Evolutionary conservation across 37 sponge, comb jelly and placozoan genomes (phyloP).

Genomic region (Sycon ciliatum): DNA sequence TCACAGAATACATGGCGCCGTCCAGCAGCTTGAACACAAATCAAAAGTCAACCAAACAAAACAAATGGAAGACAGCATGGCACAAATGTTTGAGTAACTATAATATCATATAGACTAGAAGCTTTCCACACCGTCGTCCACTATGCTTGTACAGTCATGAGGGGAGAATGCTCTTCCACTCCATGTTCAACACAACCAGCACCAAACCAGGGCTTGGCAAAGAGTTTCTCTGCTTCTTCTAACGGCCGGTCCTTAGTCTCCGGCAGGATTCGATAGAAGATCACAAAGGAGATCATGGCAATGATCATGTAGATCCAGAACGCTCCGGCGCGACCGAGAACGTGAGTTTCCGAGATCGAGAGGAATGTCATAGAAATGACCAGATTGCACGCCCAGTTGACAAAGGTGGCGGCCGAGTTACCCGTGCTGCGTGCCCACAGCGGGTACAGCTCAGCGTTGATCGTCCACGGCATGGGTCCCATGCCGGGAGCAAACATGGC

Average conservation of each 20-base stretch:
- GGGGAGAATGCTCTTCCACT: too few species aligned
- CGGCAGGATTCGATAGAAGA: slow-evolving; percentile 61
- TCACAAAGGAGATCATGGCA: slow-evolving; percentile 43
- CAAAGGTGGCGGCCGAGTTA: slow-evolving; percentile 58
- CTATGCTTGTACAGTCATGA: too few species aligned
- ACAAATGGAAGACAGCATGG: too few species aligned
- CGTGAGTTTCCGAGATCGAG: slow-evolving; percentile 25
- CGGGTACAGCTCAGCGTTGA: slow-evolving; percentile 93
- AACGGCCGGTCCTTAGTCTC: slow-evolving; percentile 66
- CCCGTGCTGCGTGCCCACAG: slow-evolving; percentile 80
- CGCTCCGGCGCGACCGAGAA: slow-evolving; percentile 47
- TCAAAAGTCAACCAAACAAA: too few species aligned
- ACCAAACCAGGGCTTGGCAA: slow-evolving; percentile 45
- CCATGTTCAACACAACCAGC: too few species aligned
- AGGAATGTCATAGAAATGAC: slow-evolving; percentile 79
- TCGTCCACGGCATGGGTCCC: slow-evolving; percentile 89
- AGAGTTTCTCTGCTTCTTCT: slow-evolving; percentile 63
- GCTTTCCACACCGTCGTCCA: too few species aligned
- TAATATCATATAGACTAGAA: too few species aligned
- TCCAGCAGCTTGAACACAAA: too few species aligned
- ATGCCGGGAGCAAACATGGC: slow-evolving; percentile 88
- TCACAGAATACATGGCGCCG: too few species aligned
- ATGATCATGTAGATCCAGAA: slow-evolving; percentile 65
- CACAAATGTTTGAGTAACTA: too few species aligned
- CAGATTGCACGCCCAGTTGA: slow-evolving; percentile 78